Base-by-base conservation (phyloP, 2,888 invertebrate genomes). In the Polydrusus pterygomalis region DNA sequence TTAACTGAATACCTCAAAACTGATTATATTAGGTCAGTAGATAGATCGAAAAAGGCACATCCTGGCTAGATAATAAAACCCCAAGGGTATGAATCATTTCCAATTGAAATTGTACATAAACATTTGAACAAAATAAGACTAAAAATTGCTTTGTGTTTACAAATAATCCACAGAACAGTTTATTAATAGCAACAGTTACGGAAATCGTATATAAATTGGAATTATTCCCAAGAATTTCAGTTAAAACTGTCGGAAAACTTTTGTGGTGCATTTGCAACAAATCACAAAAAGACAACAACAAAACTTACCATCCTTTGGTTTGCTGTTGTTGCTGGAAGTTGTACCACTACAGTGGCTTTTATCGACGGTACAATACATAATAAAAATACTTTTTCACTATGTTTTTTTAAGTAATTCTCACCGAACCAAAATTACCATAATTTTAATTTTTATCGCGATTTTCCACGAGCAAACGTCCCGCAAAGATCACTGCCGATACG, bases 341-440 rank as follows among this genome's bases (percentile, higher is more conserved):
- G 92, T 60, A 60, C 58, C 92, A 91, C 93, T 89, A 91, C 82
- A 82, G 79, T 88, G 92, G 88, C 91, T 92, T 90, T 93, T 93
- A 90, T 92, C 92, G 90, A 91, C 91, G 88, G 93, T 92, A 90
- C 93, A 93, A 89, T 93, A 93, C 93, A 93, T 93, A 85, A 89
- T 89, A 85, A 70, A 51, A 85, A 49, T 54, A 69, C 67, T 47
- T 65, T 75, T 75, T 69, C 64, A 60, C 56, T 74, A 34, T 78
- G 76, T 76, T 76, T 67, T 76, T 73, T 70, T 77, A 77, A 88
- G 87, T 88, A 88, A 90, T 88, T 89, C 89, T 91, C 91, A 91
- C 90, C 91, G 90, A 90, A 87, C 87, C 87, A 89, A 89, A 89
- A 89, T 90, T 88, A 87, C 84, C 89, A 89, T 89, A 86, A 85